Conservation (phyloP, 2,113 vertebrate genomes). For the Kobus ellipsiprymnus region DNA sequence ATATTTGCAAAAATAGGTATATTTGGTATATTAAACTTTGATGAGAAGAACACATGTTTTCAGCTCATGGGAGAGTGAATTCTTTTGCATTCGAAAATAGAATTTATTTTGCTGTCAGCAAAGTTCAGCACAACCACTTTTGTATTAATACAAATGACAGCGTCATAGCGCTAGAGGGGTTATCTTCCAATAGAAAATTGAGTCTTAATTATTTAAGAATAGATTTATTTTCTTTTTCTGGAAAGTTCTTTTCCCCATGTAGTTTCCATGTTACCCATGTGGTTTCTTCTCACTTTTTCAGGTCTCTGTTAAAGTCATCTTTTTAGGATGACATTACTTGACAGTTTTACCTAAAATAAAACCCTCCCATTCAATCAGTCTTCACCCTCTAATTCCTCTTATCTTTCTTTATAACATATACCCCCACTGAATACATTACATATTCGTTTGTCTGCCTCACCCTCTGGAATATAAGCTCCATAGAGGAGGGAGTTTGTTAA, state of each 20-base stretch:
- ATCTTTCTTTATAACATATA: background rate
- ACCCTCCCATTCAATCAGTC: background rate
- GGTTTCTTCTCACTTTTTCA: background rate
- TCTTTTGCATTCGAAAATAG: background rate
- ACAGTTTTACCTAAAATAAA: background rate
- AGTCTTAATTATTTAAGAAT: constrained; percentile 5
- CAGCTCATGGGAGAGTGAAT: background rate
- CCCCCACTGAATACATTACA: background rate
- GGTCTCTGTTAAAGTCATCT: background rate
- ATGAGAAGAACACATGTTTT: background rate
- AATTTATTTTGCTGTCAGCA: background rate
- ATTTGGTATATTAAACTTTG: background rate
- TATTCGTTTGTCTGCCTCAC: background rate
- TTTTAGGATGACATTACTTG: background rate
- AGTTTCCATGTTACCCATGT: background rate
- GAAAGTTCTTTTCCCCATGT: background rate
- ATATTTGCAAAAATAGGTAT: background rate
- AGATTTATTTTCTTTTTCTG: background rate
- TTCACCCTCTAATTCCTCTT: background rate
- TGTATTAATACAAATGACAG: background rate
- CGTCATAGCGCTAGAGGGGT: background rate
- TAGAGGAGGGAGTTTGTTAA: background rate
- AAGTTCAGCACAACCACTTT: background rate
- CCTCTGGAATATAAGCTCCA: background rate
- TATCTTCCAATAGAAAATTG: background rate